Evolutionary conservation across 1,140 invertebrate species (phyloP), one percentile per base, ranked within the genome.

Genomic region (Habropoda laboriosa): DNA sequence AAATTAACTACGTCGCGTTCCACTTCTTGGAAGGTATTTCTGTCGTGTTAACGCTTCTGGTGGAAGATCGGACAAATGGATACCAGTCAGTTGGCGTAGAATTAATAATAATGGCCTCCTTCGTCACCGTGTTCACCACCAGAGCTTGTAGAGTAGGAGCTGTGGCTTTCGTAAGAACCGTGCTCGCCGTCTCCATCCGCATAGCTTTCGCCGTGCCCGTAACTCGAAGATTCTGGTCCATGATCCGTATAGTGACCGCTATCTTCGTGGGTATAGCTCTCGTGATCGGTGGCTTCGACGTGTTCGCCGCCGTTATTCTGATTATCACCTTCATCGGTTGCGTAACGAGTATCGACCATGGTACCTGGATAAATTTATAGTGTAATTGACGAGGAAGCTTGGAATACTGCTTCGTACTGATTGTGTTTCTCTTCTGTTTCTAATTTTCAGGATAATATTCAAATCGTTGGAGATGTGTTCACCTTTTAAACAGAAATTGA

Each of bases 321-420:
- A 27, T 76, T 86, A 45, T 89, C 90, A 1, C 79, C 88, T 3
- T 82, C 87, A 4, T 87, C 85, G 40, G 76, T 87, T 4, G 71
- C 80, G 45, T 92, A 90, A 68, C 90, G 88, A 38, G 83, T 75
- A 71, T 90, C 88, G 12, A 87, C 86, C 60, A 88, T 82, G 24
- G 91, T 92, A 51, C 86, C 92, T 92, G 38, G 35, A 68, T 7
- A 80, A 64, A 27, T 67, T 63, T 61, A 72, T 18, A 42, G 42
- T 51, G 10, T 4, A 13, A 16, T 40, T 40, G 18, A 12, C 21
- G 35, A 38, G 30, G 12, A 12, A 30, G 21, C 24, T 6, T 8
- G 21, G n/a, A 49, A 63, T 16, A 45, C 45, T 5, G 4, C n/a
- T n/a, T n/a, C n/a, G n/a, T n/a, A n/a, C n/a, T n/a, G n/a, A n/a